Base-by-base conservation (phyloP, 1,140 invertebrate genomes). In the Euborellia annulipes region DNA sequence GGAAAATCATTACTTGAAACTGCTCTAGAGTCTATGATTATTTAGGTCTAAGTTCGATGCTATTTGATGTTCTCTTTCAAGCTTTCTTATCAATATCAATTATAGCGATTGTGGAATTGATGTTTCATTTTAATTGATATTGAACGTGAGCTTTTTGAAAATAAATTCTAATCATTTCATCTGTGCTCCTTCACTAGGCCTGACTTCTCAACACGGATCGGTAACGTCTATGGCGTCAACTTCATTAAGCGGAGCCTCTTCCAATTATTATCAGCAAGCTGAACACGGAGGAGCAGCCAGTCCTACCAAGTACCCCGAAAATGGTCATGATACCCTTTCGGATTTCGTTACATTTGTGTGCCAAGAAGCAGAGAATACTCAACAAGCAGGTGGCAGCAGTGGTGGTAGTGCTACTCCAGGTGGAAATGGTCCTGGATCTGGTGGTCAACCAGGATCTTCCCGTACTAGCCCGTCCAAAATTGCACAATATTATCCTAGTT, bases 321-420 rank as follows among this genome's bases (percentile, higher is more conserved):
- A 84, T 56, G 79, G 80, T 23, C 82, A 90, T 62, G 90, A 94
- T 63, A 90, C 72, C 0, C 76, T 96, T 45, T 86, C 88, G 0
- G 91, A 96, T 64, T 95, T 94, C 66, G 91, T 95, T 23, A 94
- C 89, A 23, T 87, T 95, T 56, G 91, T 95, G 37, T 95, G 90
- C 61, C 89, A 94, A 66, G 90, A 94, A 65, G 81, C 83, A 36
- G 82, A 86, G 54, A 81, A 82, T 52, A 80, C 79, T 53, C 79
- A 83, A 47, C 79, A 82, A 27, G 11, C 23, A 27, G 23, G 23
- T 11, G 23, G 4, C 11, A 11, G 23, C 23, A 27, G 23, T 27
- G 23, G 23, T 6, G 11, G 23, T 11, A 27, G 11, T 11, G 4
- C 23, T 27, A 11, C 23, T 27, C 11, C 23, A 6, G 23, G 23